A percentile compares a stretch with the other conserved stretches of the same genome.
Evolutionary conservation across 2,797 vertebrate species (phyloP).

Genomic region (Mallotus villosus): DNA sequence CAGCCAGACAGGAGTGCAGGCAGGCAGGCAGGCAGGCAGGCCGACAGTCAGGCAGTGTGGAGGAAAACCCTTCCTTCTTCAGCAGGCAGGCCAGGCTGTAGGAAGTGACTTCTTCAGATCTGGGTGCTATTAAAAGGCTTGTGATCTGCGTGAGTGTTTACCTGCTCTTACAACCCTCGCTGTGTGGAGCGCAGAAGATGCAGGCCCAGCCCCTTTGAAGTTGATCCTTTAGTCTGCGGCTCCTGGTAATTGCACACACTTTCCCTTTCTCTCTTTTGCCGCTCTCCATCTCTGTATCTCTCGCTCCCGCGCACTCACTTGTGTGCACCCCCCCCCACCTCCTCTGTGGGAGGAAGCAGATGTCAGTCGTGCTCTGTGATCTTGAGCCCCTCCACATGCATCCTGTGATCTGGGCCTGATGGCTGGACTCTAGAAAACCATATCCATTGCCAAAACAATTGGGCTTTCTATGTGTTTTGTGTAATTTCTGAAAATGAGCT

Average conservation of each 20-base stretch:
- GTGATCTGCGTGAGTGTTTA: constrained; percentile 78
- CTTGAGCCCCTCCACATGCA: not conserved
- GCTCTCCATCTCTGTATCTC: constrained; percentile 20
- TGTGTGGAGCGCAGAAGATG: constrained; percentile 60
- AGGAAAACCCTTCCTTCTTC: no score
- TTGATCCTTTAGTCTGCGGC: constrained; percentile 76
- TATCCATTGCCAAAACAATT: constrained; percentile 35
- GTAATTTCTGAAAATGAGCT: constrained; percentile 39
- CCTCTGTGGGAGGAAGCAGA: constrained; percentile 48
- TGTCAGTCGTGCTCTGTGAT: constrained; percentile 32
- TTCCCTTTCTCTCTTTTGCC: constrained; percentile 22
- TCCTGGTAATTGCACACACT: constrained; percentile 72
- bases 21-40: constrained; percentile 39
- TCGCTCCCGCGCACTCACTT: not conserved
- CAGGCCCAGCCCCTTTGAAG: constrained; percentile 75
- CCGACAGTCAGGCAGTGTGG: constrained; percentile 38
- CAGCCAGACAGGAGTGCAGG: constrained; percentile 14
- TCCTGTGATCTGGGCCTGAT: not conserved
- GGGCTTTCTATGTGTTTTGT: constrained; percentile 17
- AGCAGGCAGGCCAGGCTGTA: constrained; percentile 56
- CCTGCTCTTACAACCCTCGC: constrained; percentile 72
- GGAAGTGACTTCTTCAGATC: constrained; percentile 78
- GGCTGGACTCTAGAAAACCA: constrained; percentile 14
- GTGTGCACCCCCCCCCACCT: not conserved
- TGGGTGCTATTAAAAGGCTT: constrained; percentile 78